Evolutionary conservation across 2,888 invertebrate species (phyloP).

Genomic region (Caenorhabditis sp.): DNA sequence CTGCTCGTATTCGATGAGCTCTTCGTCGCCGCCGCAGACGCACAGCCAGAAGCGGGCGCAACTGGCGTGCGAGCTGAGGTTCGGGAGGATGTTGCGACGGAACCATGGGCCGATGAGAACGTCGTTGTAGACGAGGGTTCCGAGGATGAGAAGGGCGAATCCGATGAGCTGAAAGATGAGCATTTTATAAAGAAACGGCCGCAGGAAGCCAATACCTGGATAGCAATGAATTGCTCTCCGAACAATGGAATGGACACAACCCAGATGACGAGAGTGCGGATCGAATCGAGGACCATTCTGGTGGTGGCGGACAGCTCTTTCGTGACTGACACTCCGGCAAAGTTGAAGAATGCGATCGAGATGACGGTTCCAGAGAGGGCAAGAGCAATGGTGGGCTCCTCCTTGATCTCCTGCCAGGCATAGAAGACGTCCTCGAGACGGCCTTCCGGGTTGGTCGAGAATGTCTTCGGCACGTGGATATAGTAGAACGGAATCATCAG

Average conservation of each 20-base stretch:
- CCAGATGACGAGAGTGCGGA: slow-evolving; percentile 94
- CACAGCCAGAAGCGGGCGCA: slow-evolving; percentile 54
- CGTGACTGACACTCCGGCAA: slow-evolving; percentile 91
- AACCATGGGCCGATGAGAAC: slow-evolving; percentile 77
- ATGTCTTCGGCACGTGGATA: slow-evolving; percentile 85
- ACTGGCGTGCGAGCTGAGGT: slow-evolving; percentile 34
- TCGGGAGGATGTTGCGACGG: slow-evolving; percentile 62
- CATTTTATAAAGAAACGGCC: background rate
- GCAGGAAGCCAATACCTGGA: too few species aligned
- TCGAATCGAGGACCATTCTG: slow-evolving; percentile 90
- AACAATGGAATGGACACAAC: slow-evolving; percentile 85
- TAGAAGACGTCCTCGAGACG: slow-evolving; percentile 85
- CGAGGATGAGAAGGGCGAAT: slow-evolving; percentile 86
- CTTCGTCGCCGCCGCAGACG: slow-evolving; percentile 48
- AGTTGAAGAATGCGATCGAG: slow-evolving; percentile 91
- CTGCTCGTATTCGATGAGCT: slow-evolving; percentile 49
- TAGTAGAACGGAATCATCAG: slow-evolving; percentile 88
- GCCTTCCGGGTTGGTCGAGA: slow-evolving; percentile 85
- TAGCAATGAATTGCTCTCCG: slow-evolving; percentile 85
- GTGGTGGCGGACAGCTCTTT: slow-evolving; percentile 94
- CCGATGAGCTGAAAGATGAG: slow-evolving; percentile 83
- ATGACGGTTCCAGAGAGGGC: slow-evolving; percentile 83
- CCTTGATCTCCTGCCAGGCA: slow-evolving; percentile 88
- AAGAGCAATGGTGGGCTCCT: slow-evolving; percentile 83
- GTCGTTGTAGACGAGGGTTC: slow-evolving; percentile 87